Conservation (phyloP, 1,140 invertebrate genomes). For the Drosophila gunungcola region DNA sequence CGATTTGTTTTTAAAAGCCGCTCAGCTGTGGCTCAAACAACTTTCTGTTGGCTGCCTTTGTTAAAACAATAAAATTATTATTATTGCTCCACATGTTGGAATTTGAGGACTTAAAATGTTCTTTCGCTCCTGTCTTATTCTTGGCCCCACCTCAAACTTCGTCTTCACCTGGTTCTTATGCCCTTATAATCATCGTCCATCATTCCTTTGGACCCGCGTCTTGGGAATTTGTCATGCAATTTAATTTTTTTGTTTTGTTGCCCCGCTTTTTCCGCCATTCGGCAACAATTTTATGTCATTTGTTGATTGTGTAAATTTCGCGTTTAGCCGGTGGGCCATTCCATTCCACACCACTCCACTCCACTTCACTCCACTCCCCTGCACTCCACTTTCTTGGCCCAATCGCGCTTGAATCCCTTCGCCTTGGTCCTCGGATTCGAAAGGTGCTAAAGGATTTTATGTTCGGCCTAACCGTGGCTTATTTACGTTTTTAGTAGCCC, state of each 20-base stretch:
- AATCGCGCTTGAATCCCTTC: conserved; percentile 15
- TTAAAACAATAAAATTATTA: conserved; percentile 84
- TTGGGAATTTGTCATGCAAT: conserved; percentile 77
- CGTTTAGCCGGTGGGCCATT: conserved; percentile 60
- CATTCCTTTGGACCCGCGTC: conserved; percentile 59
- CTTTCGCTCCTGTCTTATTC: conserved; percentile 21
- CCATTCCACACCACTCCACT: neutral
- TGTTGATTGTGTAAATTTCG: conserved; percentile 81
- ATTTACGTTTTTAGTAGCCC: conserved; percentile 75
- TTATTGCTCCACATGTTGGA: conserved; percentile 83
- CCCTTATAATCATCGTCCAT: conserved; percentile 77
- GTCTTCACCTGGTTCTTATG: conserved; percentile 27
- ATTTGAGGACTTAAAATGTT: conserved; percentile 82
- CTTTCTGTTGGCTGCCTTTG: conserved; percentile 81
- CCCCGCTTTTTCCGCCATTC: conserved; percentile 41
- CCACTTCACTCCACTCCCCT: too few relatives aligned
- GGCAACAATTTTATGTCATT: conserved; percentile 78
- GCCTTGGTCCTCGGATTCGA: conserved; percentile 48
- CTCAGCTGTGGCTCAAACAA: conserved; percentile 83
- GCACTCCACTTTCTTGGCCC: neutral
- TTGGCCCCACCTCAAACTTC: neutral
- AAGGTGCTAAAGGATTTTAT: conserved; percentile 83
- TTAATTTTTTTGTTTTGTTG: conserved; percentile 51
- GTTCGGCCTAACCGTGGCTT: conserved; percentile 75
- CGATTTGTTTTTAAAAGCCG: conserved; percentile 83